A percentile compares a stretch with the other conserved stretches of the same genome.
Evolutionary conservation across 2,888 invertebrate genomes (phyloP).

Genomic region (Belgica antarctica): DNA sequence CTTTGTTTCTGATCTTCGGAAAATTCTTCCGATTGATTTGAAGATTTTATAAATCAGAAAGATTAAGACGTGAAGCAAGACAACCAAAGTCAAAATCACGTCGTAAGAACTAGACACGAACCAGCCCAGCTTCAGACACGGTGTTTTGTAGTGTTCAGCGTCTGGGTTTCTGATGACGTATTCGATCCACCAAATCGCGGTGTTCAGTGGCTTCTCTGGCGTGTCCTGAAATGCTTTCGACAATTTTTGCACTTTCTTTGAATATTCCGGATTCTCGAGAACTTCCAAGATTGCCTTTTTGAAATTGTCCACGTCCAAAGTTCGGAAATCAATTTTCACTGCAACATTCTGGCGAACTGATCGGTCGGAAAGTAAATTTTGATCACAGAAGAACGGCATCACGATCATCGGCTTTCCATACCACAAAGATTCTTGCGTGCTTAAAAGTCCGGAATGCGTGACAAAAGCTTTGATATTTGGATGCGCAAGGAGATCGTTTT

Average conservation of each 20-base stretch:
- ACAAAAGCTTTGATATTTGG: conserved; percentile 40
- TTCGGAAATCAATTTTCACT: conserved; percentile 18
- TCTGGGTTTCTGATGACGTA: conserved; percentile 32
- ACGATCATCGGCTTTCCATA: conserved; percentile 44
- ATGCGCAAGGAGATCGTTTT: conserved; percentile 53
- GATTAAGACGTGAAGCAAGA: not conserved
- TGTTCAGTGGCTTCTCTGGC: not conserved
- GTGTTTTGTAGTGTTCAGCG: conserved; percentile 13
- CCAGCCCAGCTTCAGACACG: conserved; percentile 22
- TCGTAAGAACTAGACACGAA: conserved; percentile 32
- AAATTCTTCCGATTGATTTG: not conserved
- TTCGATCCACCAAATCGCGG: conserved; percentile 42
- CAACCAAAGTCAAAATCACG: not conserved
- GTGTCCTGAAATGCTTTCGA: conserved; percentile 34
- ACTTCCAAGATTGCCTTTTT: conserved; percentile 18
- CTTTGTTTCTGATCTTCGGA: not conserved
- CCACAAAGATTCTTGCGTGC: conserved; percentile 43
- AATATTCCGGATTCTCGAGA: conserved; percentile 11
- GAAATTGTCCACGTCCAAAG: conserved; percentile 5
- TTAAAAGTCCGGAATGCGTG: conserved; percentile 42
- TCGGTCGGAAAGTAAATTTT: conserved; percentile 30
- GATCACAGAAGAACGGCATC: conserved; percentile 44
- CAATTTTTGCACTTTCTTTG: conserved; percentile 19
- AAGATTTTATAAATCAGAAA: not conserved
- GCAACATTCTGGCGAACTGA: not conserved